Evolutionary conservation across 2,888 invertebrate species (phyloP).

Genomic region (Cyclophora punctaria): DNA sequence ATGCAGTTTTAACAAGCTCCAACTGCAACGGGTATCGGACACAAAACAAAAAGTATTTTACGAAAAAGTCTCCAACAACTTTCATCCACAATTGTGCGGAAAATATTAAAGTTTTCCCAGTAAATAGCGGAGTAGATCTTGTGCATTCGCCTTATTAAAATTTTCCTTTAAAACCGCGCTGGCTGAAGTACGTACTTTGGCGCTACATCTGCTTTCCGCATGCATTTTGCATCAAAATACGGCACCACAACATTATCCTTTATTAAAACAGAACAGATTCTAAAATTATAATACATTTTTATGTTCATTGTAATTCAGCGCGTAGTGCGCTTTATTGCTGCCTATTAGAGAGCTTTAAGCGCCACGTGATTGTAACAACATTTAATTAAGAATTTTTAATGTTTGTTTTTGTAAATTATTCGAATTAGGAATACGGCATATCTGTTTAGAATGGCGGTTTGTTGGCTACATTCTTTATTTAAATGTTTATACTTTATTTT

Average conservation of each 20-base stretch:
- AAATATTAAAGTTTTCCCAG: slow-evolving; percentile 23
- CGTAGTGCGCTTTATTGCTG: too few relatives aligned
- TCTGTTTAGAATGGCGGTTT: too few relatives aligned
- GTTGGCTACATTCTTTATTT: too few relatives aligned
- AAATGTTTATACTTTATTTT: too few relatives aligned
- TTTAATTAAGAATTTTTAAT: too few relatives aligned
- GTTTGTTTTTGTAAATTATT: too few relatives aligned
- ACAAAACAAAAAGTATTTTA: too few relatives aligned
- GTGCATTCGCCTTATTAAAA: slow-evolving; percentile 35
- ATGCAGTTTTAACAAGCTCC: too few relatives aligned
- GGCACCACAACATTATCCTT: slow-evolving; percentile 28
- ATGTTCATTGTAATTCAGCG: not conserved
- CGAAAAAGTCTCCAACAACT: not conserved
- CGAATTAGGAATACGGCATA: too few relatives aligned
- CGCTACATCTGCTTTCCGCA: slow-evolving; percentile 32
- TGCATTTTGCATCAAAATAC: slow-evolving; percentile 37
- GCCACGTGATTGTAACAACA: too few relatives aligned
- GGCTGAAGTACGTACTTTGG: slow-evolving; percentile 3
- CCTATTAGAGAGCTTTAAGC: not conserved
- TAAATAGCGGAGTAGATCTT: slow-evolving; percentile 21
- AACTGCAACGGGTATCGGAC: too few relatives aligned
- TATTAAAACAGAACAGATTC: slow-evolving; percentile 27
- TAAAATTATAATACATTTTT: not conserved
- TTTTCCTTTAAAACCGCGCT: slow-evolving; percentile 21
- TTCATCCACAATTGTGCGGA: not conserved